phyloP scores from a whole-genome alignment of 2,113 vertebrate species.

The Uropsilus gracilis region DNA sequence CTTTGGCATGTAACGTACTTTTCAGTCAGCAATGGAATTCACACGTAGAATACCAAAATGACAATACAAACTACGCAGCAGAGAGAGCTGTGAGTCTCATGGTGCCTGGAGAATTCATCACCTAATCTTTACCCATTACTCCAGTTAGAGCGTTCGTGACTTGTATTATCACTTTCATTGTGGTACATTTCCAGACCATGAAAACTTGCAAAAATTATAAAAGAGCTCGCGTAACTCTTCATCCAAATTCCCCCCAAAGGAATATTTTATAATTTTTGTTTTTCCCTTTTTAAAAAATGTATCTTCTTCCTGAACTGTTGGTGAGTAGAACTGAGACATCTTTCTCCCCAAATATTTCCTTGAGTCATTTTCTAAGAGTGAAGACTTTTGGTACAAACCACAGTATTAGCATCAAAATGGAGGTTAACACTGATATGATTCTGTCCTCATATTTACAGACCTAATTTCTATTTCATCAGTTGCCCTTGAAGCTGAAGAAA shows the following conservation, averaged over 20 bases:
- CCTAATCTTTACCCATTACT: background rate
- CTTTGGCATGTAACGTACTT: conserved; percentile 20
- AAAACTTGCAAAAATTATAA: conserved; percentile 27
- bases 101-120: background rate
- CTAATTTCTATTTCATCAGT: background rate
- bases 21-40: conserved; percentile 6
- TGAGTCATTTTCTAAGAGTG: background rate
- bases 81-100: background rate
- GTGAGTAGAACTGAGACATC: background rate
- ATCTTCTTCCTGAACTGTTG: conserved; percentile 8
- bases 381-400: background rate
- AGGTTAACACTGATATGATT: background rate
- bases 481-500: background rate
- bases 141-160: background rate
- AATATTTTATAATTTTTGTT: background rate
- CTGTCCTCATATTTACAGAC: background rate
- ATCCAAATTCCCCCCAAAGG: background rate
- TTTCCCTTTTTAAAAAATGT: background rate
- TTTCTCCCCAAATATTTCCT: background rate
- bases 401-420: background rate
- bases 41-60: background rate
- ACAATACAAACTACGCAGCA: background rate
- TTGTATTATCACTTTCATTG: conserved; percentile 31
- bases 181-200: conserved; percentile 35
- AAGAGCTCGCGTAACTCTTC: background rate